phyloP scores from a whole-genome alignment of 2,888 invertebrate species.

The Andrena praecox region DNA sequence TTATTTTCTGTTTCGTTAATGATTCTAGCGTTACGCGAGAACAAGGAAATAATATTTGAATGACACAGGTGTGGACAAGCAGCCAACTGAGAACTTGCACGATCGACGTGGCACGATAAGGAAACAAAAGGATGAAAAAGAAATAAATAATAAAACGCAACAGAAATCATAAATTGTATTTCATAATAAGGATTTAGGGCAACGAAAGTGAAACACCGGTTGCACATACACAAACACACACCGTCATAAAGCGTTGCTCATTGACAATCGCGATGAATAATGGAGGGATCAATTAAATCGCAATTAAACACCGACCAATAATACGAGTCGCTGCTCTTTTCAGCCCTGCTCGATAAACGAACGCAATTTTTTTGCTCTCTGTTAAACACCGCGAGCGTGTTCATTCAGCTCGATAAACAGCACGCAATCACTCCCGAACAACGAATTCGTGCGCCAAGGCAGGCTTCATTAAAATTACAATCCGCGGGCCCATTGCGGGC shows the following conservation, averaged over 20 bases:
- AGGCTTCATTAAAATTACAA: constrained; percentile 69
- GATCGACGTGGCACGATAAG: constrained; percentile 13
- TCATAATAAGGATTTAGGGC: constrained; percentile 63
- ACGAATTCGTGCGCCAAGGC: constrained; percentile 55
- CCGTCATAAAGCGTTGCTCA: constrained; percentile 70
- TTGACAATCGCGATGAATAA: constrained; percentile 80
- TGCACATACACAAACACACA: constrained; percentile 46
- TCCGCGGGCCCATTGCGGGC: constrained; percentile 39
- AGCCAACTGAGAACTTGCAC: constrained; percentile 7
- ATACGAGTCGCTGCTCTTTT: constrained; percentile 73
- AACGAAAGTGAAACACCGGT: constrained; percentile 72
- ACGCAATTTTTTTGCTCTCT: constrained; percentile 50
- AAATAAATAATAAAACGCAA: constrained; percentile 66
- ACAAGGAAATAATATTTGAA: background rate
- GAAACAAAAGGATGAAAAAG: constrained; percentile 57
- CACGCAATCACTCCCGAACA: constrained; percentile 52
- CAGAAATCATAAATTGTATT: constrained; percentile 73
- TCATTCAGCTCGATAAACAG: constrained; percentile 64
- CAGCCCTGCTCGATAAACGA: constrained; percentile 59
- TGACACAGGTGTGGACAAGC: no score
- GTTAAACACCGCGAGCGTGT: constrained; percentile 58
- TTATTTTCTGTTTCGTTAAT: background rate
- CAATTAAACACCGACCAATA: constrained; percentile 78
- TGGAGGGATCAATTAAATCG: constrained; percentile 80
- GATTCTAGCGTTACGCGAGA: background rate